A percentile compares a stretch with the other conserved stretches of the same genome.
These are phyloP conservation scores for Stenopsyche tienmushanensis DNA, from an alignment of 1,140 invertebrate species.

Conservation along the genomic window DNA sequence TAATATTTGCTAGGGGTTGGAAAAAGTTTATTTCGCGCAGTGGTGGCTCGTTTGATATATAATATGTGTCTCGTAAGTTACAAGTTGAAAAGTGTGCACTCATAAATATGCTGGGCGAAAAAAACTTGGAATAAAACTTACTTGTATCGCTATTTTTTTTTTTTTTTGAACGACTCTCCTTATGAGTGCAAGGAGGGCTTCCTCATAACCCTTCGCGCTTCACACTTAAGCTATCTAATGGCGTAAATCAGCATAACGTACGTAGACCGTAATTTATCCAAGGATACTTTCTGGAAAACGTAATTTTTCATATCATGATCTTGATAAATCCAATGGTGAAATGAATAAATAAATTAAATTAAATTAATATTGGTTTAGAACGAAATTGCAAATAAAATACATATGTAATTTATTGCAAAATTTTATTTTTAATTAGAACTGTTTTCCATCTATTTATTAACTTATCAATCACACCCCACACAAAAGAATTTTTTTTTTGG, in stretches of 20 bases:
- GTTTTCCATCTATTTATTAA: too few species aligned
- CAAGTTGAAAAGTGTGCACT: slow-evolving; percentile 26
- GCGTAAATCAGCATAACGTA: neutral
- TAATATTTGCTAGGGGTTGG: too few species aligned
- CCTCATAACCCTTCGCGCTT: neutral
- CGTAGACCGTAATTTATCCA: neutral
- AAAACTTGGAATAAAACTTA: slow-evolving; percentile 15
- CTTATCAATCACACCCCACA: too few species aligned
- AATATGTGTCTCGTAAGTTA: slow-evolving; percentile 22
- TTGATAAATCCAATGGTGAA: too few species aligned
- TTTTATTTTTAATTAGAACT: too few species aligned
- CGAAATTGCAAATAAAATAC: too few species aligned
- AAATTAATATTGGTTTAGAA: too few species aligned
- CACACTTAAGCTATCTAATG: neutral
- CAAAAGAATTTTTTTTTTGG: too few species aligned
- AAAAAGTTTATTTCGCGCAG: slow-evolving; percentile 4
- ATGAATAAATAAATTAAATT: too few species aligned
- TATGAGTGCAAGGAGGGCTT: neutral
- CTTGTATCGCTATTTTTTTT: slow-evolving; percentile 3
- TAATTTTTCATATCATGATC: too few species aligned
- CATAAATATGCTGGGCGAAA: slow-evolving; percentile 18
- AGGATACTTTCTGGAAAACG: neutral
- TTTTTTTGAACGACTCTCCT: neutral
- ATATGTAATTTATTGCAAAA: too few species aligned
- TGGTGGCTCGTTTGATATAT: slow-evolving; percentile 1